Evolutionary conservation across 2,888 invertebrate species (phyloP), one percentile per base, ranked within the genome.

Genomic region (Cataglyphis rosenhaueri): DNA sequence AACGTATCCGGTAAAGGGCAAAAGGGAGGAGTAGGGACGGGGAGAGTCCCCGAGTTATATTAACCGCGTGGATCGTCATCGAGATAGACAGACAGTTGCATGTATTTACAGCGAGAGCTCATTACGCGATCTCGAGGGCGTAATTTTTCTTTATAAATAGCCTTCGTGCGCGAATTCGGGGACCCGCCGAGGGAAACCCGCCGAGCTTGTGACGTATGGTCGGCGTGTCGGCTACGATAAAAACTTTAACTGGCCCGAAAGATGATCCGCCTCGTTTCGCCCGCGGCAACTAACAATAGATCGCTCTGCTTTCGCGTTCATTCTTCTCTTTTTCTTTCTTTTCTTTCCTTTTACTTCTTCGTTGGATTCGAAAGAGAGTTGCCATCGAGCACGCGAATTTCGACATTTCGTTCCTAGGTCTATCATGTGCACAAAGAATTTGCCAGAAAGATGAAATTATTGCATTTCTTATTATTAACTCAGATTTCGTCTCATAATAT

Each of bases 101-200:
- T 84, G 83, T 88, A 84, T 88, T 87, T 89, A 83, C 87, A 66
- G 73, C 68, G 81, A 86, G 85, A 86, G 87, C 89, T 88, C 81
- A 87, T 88, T 88, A 89, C 82, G 64, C 84, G 66, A 71, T 74
- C 71, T 76, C 48, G 81, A 59, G 61, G 84, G 70, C 83, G 79
- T 85, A 84, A 88, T 88, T 88, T 85, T 86, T 88, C 82, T 85
- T 78, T 74, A 85, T 85, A 85, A 85, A 85, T 85, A 84, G 48
- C 29, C 71, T 52, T n/a, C 55, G 25, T 62, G 75, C 15, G 70
- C 15, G 70, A 55, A 44, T 78, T 41, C 38, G 66, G 57, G 35
- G 57, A 71, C 44, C 57, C 25, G 35, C 59, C 44, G 73, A 71
- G 73, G 73, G 78, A 71, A 78, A 78, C 41, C 44, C 73, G n/a